phyloP scores from a whole-genome alignment of 2,888 invertebrate genomes.

The Achlya flavicornis region DNA sequence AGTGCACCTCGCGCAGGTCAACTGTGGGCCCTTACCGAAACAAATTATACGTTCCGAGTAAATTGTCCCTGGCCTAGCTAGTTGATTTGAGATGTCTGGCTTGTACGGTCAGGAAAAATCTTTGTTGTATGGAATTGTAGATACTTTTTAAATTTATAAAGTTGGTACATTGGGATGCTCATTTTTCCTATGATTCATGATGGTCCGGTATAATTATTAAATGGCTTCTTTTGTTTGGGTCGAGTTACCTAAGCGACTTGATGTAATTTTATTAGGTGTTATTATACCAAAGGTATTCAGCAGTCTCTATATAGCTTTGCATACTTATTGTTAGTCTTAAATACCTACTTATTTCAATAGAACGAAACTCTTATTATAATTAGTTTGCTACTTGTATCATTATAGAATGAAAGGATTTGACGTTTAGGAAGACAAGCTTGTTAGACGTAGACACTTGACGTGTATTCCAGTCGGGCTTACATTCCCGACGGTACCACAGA shows the following conservation, averaged over 20 bases:
- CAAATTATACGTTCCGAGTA: conserved; percentile 74
- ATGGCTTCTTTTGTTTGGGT: too few species aligned
- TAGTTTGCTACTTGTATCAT: neutral
- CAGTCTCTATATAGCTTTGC: too few species aligned
- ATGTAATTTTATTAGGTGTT: too few species aligned
- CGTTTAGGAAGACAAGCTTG: conserved; percentile 64
- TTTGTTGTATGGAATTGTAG: neutral
- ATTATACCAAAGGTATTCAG: too few species aligned
- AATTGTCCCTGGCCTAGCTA: conserved; percentile 67
- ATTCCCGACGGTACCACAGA: conserved; percentile 61
- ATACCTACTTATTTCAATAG: neutral
- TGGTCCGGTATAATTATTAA: too few species aligned
- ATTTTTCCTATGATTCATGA: too few species aligned
- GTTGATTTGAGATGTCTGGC: conserved; percentile 61
- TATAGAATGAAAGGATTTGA: conserved; percentile 32
- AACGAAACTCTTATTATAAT: too few species aligned
- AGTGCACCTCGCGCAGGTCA: conserved; percentile 56
- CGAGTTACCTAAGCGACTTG: too few species aligned
- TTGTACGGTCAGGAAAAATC: conserved; percentile 46
- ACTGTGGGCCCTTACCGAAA: conserved; percentile 51
- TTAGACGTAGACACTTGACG: conserved; percentile 56
- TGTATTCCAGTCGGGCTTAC: conserved; percentile 35
- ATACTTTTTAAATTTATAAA: too few species aligned
- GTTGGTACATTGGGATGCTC: too few species aligned
- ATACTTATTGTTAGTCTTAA: neutral